These are phyloP conservation scores for Pygmarrhopalites habei DNA, from an alignment of 1,140 invertebrate genomes.

Conservation along the genomic window DNA sequence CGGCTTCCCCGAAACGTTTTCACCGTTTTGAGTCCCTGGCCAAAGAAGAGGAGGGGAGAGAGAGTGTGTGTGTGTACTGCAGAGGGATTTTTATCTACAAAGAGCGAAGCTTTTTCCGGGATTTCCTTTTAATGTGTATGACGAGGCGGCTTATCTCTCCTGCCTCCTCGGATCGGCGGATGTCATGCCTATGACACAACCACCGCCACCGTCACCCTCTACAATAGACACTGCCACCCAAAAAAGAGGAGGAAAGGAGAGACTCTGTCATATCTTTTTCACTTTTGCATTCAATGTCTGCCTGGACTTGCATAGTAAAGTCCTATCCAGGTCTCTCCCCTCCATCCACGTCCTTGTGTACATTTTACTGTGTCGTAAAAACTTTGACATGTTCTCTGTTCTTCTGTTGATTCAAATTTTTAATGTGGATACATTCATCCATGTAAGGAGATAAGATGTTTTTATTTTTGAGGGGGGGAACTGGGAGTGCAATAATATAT, in stretches of 20 bases:
- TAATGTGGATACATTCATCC: no score
- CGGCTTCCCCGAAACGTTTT: conserved; percentile 10
- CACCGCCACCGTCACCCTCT: neutral
- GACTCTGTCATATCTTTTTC: conserved; percentile 7
- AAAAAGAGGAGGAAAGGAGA: neutral
- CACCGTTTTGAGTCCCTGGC: no score
- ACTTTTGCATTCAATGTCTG: conserved; percentile 8
- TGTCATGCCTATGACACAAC: conserved; percentile 6
- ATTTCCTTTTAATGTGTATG: conserved; percentile 17
- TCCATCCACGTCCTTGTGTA: neutral
- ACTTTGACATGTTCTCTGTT: neutral
- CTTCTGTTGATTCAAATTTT: neutral
- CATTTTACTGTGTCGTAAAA: neutral
- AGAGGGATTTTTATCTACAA: conserved; percentile 26
- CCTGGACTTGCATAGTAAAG: conserved; percentile 4
- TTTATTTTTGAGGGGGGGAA: no score
- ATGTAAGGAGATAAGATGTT: no score
- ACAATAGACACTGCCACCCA: neutral
- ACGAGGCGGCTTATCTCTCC: conserved; percentile 8
- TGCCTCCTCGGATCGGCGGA: conserved; percentile 7
- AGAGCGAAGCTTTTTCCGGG: conserved; percentile 22
- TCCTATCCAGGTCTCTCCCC: neutral
- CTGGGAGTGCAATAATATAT: no score
- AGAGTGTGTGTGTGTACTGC: neutral
- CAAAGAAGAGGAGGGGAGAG: no score